These are phyloP conservation scores for Oreochromis tanganicae DNA, from an alignment of 2,113 vertebrate genomes.

Conservation along the genomic window DNA sequence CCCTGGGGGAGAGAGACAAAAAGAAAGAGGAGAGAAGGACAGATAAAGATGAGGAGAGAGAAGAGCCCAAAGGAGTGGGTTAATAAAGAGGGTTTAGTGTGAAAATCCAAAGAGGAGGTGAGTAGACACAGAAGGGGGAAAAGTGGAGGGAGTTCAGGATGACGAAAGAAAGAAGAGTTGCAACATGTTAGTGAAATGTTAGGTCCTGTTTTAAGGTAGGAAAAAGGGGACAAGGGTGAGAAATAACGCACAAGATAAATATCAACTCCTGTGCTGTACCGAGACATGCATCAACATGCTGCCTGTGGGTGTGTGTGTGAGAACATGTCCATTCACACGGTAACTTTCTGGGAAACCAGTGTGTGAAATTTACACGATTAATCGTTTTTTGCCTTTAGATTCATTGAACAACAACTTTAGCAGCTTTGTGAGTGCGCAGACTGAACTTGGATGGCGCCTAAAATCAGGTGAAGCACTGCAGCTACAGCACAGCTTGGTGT, in stretches of 20 bases:
- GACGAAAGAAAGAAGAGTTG: slow-evolving; percentile 3
- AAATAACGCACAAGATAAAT: background rate
- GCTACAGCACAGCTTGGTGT: background rate
- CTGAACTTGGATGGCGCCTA: background rate
- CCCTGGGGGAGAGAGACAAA: slow-evolving; percentile 57
- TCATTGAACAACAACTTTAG: background rate
- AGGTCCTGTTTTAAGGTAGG: background rate
- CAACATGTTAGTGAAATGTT: slow-evolving; percentile 21
- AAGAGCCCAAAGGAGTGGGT: background rate
- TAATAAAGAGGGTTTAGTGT: background rate
- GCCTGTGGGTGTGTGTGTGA: slow-evolving; percentile 34
- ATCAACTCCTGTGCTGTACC: background rate
- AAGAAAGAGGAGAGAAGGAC: background rate
- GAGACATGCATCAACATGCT: slow-evolving; percentile 50
- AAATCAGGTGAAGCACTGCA: background rate
- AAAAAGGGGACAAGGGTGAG: background rate
- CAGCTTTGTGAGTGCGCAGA: background rate
- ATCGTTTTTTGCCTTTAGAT: background rate
- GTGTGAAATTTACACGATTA: background rate
- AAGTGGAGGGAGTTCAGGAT: background rate
- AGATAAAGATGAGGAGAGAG: background rate
- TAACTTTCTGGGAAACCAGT: background rate
- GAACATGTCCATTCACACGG: slow-evolving; percentile 17
- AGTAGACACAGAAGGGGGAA: background rate
- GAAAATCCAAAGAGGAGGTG: background rate